Evolutionary conservation across 30 jellyfish, hydroid and myxozoan species (phyloP).

Genomic region (Haliclystus octoradiatus): DNA sequence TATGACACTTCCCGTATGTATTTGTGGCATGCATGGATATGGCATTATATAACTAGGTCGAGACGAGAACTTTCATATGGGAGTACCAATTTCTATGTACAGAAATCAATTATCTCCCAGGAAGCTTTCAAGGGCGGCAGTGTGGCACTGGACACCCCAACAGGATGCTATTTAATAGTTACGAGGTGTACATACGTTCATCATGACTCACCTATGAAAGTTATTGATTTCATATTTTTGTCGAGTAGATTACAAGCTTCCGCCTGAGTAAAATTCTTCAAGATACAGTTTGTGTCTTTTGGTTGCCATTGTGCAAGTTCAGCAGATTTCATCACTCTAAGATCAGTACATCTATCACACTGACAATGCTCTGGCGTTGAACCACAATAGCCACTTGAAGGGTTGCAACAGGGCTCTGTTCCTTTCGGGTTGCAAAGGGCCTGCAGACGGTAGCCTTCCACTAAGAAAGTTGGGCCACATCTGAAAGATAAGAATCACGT

Average conservation of each 20-base stretch:
- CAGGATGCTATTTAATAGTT: too few species aligned
- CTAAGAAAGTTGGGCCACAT: slow-evolving; percentile 45
- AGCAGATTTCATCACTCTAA: slow-evolving; percentile 48
- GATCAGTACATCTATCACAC: slow-evolving; percentile 67
- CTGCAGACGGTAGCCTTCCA: slow-evolving; percentile 62
- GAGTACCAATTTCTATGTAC: too few species aligned
- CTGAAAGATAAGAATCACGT: slow-evolving; percentile 11
- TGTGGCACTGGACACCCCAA: too few species aligned
- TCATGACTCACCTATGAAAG: slow-evolving; percentile 65
- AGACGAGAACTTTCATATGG: too few species aligned
- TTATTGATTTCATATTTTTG: slow-evolving; percentile 10
- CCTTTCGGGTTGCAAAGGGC: slow-evolving; percentile 84
- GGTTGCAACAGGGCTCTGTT: slow-evolving; percentile 72
- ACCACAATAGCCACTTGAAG: slow-evolving; percentile 61
- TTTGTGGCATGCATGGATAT: too few species aligned
- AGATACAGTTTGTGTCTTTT: slow-evolving; percentile 19
- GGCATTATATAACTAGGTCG: too few species aligned
- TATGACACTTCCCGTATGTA: too few species aligned
- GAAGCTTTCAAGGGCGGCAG: too few species aligned
- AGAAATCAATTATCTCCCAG: too few species aligned
- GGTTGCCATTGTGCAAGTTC: slow-evolving; percentile 71
- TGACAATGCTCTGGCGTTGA: slow-evolving; percentile 31
- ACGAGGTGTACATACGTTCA: too few species aligned
- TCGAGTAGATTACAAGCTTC: slow-evolving; percentile 58
- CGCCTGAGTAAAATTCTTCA: slow-evolving; percentile 20